These are phyloP conservation scores for Grallaria varia DNA, from an alignment of 2,113 vertebrate genomes.

Conservation along the genomic window DNA sequence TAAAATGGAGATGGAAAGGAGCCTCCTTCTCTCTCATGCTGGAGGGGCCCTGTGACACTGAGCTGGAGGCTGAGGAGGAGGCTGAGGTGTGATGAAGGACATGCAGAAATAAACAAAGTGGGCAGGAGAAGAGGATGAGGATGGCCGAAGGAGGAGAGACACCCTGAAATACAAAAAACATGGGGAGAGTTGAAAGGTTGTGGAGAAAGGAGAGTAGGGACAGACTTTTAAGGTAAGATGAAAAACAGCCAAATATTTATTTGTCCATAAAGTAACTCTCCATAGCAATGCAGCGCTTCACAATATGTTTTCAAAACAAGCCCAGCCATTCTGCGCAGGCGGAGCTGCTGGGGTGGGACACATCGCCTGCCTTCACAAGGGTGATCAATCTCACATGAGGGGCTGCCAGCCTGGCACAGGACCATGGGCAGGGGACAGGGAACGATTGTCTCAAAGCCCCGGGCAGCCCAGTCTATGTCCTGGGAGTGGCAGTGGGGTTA, in stretches of 20 bases:
- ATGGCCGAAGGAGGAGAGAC: not conserved
- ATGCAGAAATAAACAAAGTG: not conserved
- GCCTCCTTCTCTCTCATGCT: not conserved
- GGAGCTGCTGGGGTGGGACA: not conserved
- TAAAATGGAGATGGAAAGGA: not conserved
- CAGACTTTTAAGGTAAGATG: not conserved
- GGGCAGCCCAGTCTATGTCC: not conserved
- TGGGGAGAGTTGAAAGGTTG: not conserved
- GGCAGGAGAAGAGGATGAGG: not conserved
- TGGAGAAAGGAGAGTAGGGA: accelerated
- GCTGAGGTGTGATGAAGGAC: not conserved
- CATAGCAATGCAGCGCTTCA: constrained; percentile 8
- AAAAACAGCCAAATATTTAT: constrained; percentile 33
- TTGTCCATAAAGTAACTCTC: constrained; percentile 13
- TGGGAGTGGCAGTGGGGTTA: not conserved
- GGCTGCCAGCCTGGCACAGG: not conserved
- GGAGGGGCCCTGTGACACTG: not conserved
- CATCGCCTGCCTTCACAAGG: not conserved
- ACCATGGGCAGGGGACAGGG: not conserved
- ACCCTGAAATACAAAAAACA: not conserved
- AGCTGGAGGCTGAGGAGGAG: not conserved
- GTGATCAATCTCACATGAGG: accelerated
- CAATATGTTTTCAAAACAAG: not conserved
- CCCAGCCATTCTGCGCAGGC: not conserved
- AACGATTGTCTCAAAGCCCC: accelerated